Percentiles rank a stretch among this genome's conserved stretches.
These are phyloP conservation scores for Hemibagrus wyckioides DNA, from an alignment of 2,113 vertebrate species.

Conservation along the genomic window DNA sequence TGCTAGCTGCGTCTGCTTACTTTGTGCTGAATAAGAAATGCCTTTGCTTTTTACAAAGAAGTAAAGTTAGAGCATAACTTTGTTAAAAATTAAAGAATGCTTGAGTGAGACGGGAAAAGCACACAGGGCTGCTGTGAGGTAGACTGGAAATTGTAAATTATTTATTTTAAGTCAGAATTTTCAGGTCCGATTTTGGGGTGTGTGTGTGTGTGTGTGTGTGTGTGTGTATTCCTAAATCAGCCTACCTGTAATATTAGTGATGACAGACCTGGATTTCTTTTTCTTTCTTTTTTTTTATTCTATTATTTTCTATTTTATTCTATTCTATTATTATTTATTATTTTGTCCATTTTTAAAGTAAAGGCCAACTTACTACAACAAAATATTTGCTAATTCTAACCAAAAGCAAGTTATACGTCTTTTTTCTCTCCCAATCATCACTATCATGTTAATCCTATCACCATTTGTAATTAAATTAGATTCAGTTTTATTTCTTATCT, in stretches of 20 bases:
- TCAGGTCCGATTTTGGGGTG: background rate
- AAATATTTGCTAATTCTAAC: background rate
- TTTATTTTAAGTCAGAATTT: background rate
- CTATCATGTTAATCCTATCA: background rate
- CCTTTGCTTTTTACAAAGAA: background rate
- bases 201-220: background rate
- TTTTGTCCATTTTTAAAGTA: background rate
- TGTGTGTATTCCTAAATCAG: background rate
- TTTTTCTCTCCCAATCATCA: background rate
- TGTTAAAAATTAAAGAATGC: background rate
- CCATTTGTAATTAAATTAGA: background rate
- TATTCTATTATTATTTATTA: too few species aligned
- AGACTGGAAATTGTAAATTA: background rate
- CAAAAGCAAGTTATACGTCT: background rate
- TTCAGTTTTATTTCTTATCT: background rate
- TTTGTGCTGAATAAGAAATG: background rate
- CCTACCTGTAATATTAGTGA: background rate
- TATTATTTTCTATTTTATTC: too few species aligned
- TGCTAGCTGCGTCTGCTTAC: background rate
- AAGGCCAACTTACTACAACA: background rate
- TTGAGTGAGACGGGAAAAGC: background rate
- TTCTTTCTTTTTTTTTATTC: too few species aligned
- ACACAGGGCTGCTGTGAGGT: background rate
- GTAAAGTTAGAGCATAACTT: background rate
- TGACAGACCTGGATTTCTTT: too few species aligned